These are phyloP conservation scores for Bos taurus DNA, from an alignment of 2,113 vertebrate genomes.

Conservation along the genomic window DNA sequence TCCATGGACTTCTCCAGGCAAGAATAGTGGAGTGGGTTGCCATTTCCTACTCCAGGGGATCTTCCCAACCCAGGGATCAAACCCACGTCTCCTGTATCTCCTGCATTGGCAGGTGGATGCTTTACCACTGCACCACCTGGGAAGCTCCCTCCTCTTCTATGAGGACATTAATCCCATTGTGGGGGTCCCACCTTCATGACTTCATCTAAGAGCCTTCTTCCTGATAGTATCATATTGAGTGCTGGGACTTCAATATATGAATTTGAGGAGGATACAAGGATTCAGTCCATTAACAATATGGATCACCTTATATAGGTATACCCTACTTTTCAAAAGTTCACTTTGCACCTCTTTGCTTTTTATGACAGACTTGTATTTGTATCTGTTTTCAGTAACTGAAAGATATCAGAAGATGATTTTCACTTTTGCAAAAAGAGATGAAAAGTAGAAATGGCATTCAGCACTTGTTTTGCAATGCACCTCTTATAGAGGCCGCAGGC, in stretches of 20 bases:
- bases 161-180: neutral
- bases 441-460: neutral
- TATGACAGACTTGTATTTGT: neutral
- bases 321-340: neutral
- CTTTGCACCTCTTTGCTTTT: neutral
- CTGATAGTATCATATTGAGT: neutral
- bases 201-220: neutral
- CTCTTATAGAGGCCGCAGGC: neutral
- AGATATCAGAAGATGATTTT: neutral
- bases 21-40: neutral
- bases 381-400: neutral
- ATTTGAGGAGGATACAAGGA: neutral
- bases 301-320: neutral
- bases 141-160: neutral
- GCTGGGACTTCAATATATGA: neutral
- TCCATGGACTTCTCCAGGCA: neutral
- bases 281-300: neutral
- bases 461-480: neutral
- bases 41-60: neutral
- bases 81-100: accelerated
- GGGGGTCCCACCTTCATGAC: neutral
- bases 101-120: neutral
- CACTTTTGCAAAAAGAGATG: neutral
- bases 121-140: neutral
- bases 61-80: neutral